Percentiles rank a stretch among this genome's conserved stretches.
phyloP scores from a whole-genome alignment of 2,797 vertebrate genomes.

The Champsocephalus gunnari region DNA sequence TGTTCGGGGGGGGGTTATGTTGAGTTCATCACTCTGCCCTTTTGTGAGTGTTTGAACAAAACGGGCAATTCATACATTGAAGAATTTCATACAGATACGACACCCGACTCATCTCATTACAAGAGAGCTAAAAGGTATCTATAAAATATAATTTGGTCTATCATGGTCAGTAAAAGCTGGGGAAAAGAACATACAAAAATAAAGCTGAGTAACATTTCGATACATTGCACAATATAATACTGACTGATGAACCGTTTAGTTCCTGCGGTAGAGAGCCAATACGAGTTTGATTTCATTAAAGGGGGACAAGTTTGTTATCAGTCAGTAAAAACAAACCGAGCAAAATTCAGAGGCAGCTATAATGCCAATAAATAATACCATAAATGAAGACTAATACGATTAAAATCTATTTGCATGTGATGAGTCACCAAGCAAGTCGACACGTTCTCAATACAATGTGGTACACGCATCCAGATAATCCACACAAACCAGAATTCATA shows the following conservation, averaged over 20 bases:
- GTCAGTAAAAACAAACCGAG: slow-evolving; percentile 57
- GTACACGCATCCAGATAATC: slow-evolving; percentile 29
- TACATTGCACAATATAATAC: slow-evolving; percentile 81
- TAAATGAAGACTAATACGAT: slow-evolving; percentile 63
- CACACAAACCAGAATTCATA: background rate
- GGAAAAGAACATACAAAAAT: slow-evolving; percentile 52
- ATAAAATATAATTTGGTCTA: slow-evolving; percentile 68
- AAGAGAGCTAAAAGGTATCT: slow-evolving; percentile 22
- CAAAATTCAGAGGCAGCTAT: slow-evolving; percentile 56
- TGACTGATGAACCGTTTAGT: slow-evolving; percentile 68
- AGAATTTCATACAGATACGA: slow-evolving; percentile 22
- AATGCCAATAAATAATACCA: slow-evolving; percentile 80
- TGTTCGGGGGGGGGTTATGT: slow-evolving; percentile 29
- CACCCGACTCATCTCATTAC: slow-evolving; percentile 16
- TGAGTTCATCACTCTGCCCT: slow-evolving; percentile 32
- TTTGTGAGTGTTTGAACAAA: slow-evolving; percentile 24
- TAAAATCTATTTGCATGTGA: slow-evolving; percentile 57
- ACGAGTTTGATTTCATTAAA: slow-evolving; percentile 54
- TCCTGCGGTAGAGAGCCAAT: slow-evolving; percentile 51
- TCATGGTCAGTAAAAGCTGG: slow-evolving; percentile 38
- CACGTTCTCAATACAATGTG: slow-evolving; percentile 45
- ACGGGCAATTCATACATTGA: background rate
- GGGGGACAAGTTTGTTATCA: slow-evolving; percentile 16
- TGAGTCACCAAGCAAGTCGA: slow-evolving; percentile 48
- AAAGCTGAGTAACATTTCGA: slow-evolving; percentile 80